These are phyloP conservation scores for Calameuta pallipes DNA, from an alignment of 2,888 invertebrate genomes.

Conservation along the genomic window DNA sequence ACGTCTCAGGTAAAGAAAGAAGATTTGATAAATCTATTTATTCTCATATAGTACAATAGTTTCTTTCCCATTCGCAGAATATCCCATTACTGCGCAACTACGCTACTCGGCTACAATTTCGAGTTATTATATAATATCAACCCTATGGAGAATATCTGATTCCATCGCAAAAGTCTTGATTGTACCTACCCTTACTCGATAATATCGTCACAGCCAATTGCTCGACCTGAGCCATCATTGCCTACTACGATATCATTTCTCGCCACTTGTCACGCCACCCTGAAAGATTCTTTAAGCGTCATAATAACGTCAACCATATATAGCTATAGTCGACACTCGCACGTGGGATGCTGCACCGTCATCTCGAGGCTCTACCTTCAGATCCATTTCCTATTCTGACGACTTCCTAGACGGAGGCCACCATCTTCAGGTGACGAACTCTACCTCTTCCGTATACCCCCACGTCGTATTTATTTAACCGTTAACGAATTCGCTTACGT, in stretches of 20 bases:
- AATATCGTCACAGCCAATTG: neutral
- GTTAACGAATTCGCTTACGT: conserved; percentile 51
- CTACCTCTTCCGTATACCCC: neutral
- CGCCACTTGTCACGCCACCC: neutral
- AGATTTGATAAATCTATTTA: neutral
- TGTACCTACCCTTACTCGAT: neutral
- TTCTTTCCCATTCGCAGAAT: neutral
- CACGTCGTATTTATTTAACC: conserved; percentile 49
- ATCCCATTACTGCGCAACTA: neutral
- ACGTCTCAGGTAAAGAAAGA: neutral
- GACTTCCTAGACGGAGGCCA: neutral
- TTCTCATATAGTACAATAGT: neutral
- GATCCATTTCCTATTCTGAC: neutral
- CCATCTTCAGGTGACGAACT: neutral
- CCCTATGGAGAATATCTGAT: neutral
- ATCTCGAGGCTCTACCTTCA: neutral
- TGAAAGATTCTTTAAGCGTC: neutral
- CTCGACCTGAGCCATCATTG: neutral
- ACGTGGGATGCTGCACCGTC: neutral
- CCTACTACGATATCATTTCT: neutral
- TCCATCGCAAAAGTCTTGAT: neutral
- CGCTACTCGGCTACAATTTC: neutral
- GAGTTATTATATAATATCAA: neutral
- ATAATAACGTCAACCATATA: neutral
- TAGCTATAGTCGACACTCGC: neutral